Evolutionary conservation across 2,888 invertebrate species (phyloP).

Genomic region (Mythimna loreyi): DNA sequence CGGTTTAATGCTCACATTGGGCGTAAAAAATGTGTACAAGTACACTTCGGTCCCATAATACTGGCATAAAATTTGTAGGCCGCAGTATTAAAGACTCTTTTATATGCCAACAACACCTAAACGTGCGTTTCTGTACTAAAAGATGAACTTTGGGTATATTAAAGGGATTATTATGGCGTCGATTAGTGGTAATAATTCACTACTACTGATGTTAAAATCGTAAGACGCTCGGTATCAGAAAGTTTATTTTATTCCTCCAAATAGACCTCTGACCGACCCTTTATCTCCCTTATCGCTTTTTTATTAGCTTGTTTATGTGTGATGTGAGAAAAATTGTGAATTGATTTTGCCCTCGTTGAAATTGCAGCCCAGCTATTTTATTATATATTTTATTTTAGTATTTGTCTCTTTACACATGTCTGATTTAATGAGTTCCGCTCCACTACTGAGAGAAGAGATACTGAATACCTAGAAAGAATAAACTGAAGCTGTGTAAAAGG

Average conservation of each 20-base stretch:
- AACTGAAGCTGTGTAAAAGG: no score
- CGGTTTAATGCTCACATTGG: slow-evolving; percentile 64
- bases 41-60: slow-evolving; percentile 66
- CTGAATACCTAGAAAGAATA: no score
- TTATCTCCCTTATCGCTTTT: background rate
- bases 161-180: slow-evolving; percentile 32
- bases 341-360: no score
- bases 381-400: no score
- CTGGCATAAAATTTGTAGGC: slow-evolving; percentile 68
- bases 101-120: slow-evolving; percentile 55
- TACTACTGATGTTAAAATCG: background rate
- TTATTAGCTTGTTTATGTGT: background rate
- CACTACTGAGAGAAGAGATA: no score
- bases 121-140: slow-evolving; percentile 34
- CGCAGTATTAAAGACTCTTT: slow-evolving; percentile 63
- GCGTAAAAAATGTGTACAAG: slow-evolving; percentile 70
- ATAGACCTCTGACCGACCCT: background rate
- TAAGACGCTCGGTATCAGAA: background rate
- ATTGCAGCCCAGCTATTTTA: no score
- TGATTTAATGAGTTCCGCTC: no score
- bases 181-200: slow-evolving; percentile 16
- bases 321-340: background rate
- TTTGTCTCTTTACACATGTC: no score
- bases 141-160: slow-evolving; percentile 37
- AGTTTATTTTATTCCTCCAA: background rate